A percentile compares a stretch with the other conserved stretches of the same genome.
phyloP scores from a whole-genome alignment of 2,888 invertebrate genomes.

The Drosophila maculinotata region DNA sequence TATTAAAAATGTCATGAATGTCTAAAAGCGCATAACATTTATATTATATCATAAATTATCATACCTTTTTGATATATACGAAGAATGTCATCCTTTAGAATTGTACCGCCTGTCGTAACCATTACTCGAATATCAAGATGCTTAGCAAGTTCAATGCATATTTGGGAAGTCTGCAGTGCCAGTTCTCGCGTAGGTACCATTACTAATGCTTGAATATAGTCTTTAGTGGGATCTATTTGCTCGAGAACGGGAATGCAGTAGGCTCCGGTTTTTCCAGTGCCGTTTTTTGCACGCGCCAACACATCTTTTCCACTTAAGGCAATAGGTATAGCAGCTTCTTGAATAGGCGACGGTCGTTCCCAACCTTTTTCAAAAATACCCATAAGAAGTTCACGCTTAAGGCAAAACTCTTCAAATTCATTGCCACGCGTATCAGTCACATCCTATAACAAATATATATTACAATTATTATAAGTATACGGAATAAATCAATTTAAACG shows the following conservation, averaged over 20 bases:
- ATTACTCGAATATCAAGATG: constrained; percentile 98
- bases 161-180: constrained; percentile 99
- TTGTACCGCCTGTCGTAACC: constrained; percentile 99
- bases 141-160: constrained; percentile 99
- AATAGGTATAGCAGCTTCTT: constrained; percentile 99
- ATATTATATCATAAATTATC: constrained; percentile 24
- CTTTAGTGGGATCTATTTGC: constrained; percentile 95
- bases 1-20: not conserved
- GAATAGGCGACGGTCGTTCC: constrained; percentile 99
- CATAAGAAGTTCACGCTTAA: constrained; percentile 98
- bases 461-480: too few species aligned
- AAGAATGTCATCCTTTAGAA: constrained; percentile 99
- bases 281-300: constrained; percentile 99
- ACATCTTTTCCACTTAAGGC: constrained; percentile 99
- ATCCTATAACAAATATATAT: constrained; percentile 88
- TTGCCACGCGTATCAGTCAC: constrained; percentile 99
- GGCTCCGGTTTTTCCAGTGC: constrained; percentile 99
- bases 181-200: constrained; percentile 99
- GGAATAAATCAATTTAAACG: too few species aligned
- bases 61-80: constrained; percentile 98
- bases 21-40: not conserved
- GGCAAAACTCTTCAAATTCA: constrained; percentile 99
- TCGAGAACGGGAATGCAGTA: constrained; percentile 99
- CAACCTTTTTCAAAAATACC: constrained; percentile 99
- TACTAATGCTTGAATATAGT: constrained; percentile 98